These are phyloP conservation scores for Aphaenogaster floridana DNA, from an alignment of 1,140 invertebrate species.

Conservation along the genomic window DNA sequence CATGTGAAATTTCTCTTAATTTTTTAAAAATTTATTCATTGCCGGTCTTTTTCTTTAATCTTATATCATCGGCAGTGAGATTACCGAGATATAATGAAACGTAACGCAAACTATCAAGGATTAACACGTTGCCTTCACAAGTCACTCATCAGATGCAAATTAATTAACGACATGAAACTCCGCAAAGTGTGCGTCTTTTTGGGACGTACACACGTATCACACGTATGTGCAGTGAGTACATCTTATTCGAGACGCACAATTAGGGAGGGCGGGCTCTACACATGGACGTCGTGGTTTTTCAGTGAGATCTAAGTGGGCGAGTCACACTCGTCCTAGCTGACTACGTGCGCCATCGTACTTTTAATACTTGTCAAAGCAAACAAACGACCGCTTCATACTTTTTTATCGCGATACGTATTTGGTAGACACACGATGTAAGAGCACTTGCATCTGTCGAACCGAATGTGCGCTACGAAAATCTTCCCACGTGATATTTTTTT, in stretches of 20 bases:
- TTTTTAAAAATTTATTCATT: not conserved
- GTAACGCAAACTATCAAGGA: not conserved
- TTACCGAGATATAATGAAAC: not conserved
- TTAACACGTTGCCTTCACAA: not conserved
- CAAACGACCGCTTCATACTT: slow-evolving; percentile 81
- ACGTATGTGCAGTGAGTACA: not conserved
- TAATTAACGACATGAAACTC: not conserved
- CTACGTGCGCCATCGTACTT: slow-evolving; percentile 70
- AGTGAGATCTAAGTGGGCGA: slow-evolving; percentile 63
- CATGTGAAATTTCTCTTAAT: not conserved
- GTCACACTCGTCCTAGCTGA: slow-evolving; percentile 53
- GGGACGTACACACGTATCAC: not conserved
- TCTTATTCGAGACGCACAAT: slow-evolving; percentile 30
- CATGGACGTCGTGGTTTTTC: slow-evolving; percentile 77
- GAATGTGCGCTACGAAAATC: slow-evolving; percentile 48
- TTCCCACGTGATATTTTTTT: slow-evolving; percentile 66
- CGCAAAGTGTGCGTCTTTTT: not conserved
- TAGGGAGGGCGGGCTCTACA: slow-evolving; percentile 62
- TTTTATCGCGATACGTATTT: slow-evolving; percentile 72
- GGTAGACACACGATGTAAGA: slow-evolving; percentile 45
- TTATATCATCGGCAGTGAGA: not conserved
- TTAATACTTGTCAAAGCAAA: slow-evolving; percentile 83
- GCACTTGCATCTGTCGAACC: slow-evolving; percentile 56
- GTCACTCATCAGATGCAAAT: not conserved
- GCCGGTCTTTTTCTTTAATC: not conserved